These are phyloP conservation scores for Ateles fusciceps DNA, from an alignment of 2,797 vertebrate genomes.

Conservation along the genomic window DNA sequence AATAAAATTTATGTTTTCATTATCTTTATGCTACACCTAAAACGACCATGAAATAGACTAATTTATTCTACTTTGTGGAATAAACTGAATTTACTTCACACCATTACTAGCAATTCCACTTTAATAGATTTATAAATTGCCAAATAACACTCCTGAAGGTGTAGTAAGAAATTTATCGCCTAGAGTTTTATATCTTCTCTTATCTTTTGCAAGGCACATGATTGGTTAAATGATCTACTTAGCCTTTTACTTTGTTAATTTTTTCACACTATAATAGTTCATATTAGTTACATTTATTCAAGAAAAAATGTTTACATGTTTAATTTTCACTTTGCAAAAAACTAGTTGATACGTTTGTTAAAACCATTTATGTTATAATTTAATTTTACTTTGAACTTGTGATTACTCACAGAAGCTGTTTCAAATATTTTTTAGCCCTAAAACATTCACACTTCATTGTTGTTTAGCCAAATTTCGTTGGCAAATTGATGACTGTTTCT, in stretches of 20 bases:
- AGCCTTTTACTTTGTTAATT: background rate
- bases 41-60: constrained; percentile 71
- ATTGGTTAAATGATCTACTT: background rate
- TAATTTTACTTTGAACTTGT: background rate
- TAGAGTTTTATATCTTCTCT: constrained; percentile 43
- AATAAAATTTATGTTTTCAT: constrained; percentile 74
- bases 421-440: background rate
- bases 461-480: background rate
- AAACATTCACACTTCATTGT: background rate
- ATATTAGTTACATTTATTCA: background rate
- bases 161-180: constrained; percentile 50
- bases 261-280: background rate
- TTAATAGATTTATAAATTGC: constrained; percentile 72
- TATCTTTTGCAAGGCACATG: background rate
- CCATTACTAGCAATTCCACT: constrained; percentile 58
- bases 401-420: background rate
- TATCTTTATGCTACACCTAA: constrained; percentile 64
- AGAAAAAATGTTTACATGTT: background rate
- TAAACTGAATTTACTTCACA: constrained; percentile 68
- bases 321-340: background rate
- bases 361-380: background rate
- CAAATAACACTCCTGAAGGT: constrained; percentile 54
- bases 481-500: background rate
- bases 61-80: constrained; percentile 66
- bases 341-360: background rate